Evolutionary conservation across 2,888 invertebrate species (phyloP).

Genomic region (Ornithoptera alexandrae): DNA sequence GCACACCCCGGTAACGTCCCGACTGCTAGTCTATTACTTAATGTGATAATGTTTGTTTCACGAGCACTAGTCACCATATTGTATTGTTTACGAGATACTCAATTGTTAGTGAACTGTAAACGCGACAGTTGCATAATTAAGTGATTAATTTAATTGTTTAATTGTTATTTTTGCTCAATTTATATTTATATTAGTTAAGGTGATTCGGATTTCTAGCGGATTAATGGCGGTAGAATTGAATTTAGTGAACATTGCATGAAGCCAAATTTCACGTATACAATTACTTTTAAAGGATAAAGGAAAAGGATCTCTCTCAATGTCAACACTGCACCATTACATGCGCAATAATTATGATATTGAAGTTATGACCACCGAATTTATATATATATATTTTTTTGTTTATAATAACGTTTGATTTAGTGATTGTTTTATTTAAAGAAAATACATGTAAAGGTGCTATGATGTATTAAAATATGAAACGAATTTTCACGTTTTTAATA

Average conservation of each 20-base stretch:
- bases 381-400: background rate
- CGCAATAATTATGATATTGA: background rate
- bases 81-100: background rate
- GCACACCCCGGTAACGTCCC: background rate
- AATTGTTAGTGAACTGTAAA: constrained; percentile 9
- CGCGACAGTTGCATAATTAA: background rate
- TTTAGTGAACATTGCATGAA: constrained; percentile 12
- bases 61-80: constrained; percentile 9
- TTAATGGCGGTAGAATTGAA: constrained; percentile 10
- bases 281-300: background rate
- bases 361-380: background rate
- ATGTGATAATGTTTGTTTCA: background rate
- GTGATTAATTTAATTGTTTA: constrained; percentile 18
- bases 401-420: background rate
- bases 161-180: constrained; percentile 35
- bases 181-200: constrained; percentile 30
- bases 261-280: constrained; percentile 26
- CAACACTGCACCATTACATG: background rate
- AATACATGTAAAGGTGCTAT: constrained; percentile 1
- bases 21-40: background rate
- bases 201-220: constrained; percentile 3
- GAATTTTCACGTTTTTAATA: background rate
- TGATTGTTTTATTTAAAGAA: background rate
- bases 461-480: background rate
- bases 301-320: background rate